phyloP scores from a whole-genome alignment of 2,797 vertebrate genomes.

The Lagorchestes hirsutus region DNA sequence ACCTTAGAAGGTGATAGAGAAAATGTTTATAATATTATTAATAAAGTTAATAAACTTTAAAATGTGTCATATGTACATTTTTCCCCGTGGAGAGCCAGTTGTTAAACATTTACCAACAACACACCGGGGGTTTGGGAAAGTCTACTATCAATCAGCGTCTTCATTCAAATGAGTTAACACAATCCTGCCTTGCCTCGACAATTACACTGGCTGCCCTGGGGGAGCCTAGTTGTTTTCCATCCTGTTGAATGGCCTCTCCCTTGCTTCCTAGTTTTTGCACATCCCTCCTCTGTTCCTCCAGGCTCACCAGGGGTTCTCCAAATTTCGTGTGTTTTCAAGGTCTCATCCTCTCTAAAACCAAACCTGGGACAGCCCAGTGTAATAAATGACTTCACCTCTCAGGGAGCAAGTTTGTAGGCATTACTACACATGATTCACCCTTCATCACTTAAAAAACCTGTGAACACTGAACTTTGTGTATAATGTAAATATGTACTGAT shows the following conservation, averaged over 20 bases:
- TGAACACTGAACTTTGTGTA: neutral
- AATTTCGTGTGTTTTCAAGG: neutral
- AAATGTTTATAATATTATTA: neutral
- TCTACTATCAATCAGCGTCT: neutral
- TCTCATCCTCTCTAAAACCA: neutral
- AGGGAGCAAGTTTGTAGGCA: neutral
- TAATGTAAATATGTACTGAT: neutral
- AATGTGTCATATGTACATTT: neutral
- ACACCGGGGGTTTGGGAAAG: neutral
- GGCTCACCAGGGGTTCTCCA: neutral
- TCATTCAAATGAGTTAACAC: neutral
- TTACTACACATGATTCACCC: neutral
- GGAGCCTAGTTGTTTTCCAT: neutral
- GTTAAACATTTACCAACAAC: neutral
- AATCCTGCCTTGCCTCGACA: neutral
- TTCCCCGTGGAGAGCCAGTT: neutral
- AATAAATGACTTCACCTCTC: neutral
- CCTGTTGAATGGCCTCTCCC: neutral
- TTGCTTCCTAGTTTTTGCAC: neutral
- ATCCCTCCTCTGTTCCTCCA: neutral
- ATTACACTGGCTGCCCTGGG: neutral
- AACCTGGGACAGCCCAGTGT: neutral
- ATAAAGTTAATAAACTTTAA: neutral
- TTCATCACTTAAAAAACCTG: constrained; percentile 33
- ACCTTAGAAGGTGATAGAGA: neutral